A percentile compares a stretch with the other conserved stretches of the same genome.
Evolutionary conservation across 2,888 invertebrate species (phyloP).

Genomic region (Patella depressa): DNA sequence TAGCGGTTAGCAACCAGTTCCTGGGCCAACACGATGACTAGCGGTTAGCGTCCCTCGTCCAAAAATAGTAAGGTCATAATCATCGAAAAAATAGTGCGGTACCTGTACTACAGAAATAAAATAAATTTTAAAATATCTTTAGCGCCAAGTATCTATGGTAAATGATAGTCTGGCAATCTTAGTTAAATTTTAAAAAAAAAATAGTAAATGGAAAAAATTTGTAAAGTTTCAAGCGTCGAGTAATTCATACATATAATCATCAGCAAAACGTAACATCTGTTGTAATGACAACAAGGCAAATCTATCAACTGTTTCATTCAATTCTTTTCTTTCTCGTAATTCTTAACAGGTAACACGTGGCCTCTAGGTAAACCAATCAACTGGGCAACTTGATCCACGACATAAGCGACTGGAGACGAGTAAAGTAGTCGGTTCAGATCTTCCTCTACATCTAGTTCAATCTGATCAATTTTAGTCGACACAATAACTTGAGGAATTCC

Average conservation of each 20-base stretch:
- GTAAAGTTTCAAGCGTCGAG: too few relatives aligned
- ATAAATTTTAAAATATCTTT: too few relatives aligned
- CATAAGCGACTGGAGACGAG: constrained; percentile 24
- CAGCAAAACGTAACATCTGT: constrained; percentile 35
- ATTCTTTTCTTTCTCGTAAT: constrained; percentile 40
- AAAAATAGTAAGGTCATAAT: too few relatives aligned
- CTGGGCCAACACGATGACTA: too few relatives aligned
- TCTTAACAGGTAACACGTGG: constrained; percentile 41
- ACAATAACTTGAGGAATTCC: constrained; percentile 33
- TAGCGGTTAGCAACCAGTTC: too few relatives aligned
- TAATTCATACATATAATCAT: constrained; percentile 34
- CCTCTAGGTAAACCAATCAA: constrained; percentile 36
- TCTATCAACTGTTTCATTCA: constrained; percentile 32
- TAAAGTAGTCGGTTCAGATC: constrained; percentile 27
- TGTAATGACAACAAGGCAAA: constrained; percentile 34
- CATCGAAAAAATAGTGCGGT: too few relatives aligned
- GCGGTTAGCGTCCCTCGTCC: too few relatives aligned
- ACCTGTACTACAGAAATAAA: too few relatives aligned
- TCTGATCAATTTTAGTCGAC: constrained; percentile 42
- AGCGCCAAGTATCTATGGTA: too few relatives aligned
- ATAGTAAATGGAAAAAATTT: too few relatives aligned
- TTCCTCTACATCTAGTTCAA: constrained; percentile 31
- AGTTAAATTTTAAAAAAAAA: too few relatives aligned
- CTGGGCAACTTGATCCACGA: constrained; percentile 32
- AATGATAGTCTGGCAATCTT: too few relatives aligned